A percentile compares a stretch with the other conserved stretches of the same genome.
Conservation (phyloP, 1,140 invertebrate genomes). For the Drosophila sulfurigaster region DNA sequence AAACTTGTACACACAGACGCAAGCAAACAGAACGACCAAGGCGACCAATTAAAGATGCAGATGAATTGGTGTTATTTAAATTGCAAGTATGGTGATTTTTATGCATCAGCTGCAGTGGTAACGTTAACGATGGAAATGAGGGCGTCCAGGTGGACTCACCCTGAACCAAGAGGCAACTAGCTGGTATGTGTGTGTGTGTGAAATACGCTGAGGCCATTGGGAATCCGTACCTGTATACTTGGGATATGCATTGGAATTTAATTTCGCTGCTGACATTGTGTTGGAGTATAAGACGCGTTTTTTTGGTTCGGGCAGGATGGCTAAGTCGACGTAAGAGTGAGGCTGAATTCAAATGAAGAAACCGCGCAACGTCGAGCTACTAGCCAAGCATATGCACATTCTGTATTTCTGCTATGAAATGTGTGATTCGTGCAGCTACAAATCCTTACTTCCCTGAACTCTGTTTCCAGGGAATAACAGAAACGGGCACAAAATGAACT, state of each 20-base stretch:
- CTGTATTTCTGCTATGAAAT: not conserved
- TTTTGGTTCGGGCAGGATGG: not conserved
- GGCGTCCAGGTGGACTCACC: not conserved
- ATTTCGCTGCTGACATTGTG: constrained; percentile 78
- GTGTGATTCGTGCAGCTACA: too few relatives aligned
- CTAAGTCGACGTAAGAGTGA: not conserved
- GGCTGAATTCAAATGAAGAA: constrained; percentile 81
- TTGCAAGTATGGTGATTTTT: constrained; percentile 79
- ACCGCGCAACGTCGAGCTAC: constrained; percentile 56
- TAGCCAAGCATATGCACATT: constrained; percentile 48
- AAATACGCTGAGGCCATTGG: constrained; percentile 68
- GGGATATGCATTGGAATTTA: constrained; percentile 80
- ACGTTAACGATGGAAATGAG: constrained; percentile 7
- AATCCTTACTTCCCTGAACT: not conserved
- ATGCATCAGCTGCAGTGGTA: constrained; percentile 67
- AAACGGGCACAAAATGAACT: constrained; percentile 49
- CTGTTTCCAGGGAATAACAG: constrained; percentile 56
- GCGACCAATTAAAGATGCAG: constrained; percentile 81
- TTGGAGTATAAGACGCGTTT: constrained; percentile 8
- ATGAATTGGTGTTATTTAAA: constrained; percentile 81
- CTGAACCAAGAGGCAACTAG: not conserved
- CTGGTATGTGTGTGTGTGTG: constrained; percentile 10
- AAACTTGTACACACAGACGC: not conserved
- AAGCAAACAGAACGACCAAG: constrained; percentile 50
- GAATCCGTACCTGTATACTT: constrained; percentile 43